Conservation (phyloP, 2,888 invertebrate species). For the Cataglyphis livida region DNA sequence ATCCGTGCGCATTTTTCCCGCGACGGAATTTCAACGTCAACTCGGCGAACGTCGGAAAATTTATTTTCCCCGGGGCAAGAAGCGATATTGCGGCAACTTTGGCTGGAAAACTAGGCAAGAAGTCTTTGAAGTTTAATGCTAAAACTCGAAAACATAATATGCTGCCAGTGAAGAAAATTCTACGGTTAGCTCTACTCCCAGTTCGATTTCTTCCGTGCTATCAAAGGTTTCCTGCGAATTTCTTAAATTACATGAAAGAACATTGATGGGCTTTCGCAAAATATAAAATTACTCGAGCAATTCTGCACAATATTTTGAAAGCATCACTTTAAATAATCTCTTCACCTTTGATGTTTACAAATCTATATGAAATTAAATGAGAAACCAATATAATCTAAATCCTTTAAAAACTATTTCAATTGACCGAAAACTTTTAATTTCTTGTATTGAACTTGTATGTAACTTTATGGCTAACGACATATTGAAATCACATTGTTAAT, state of each 20-base stretch:
- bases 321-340: not conserved
- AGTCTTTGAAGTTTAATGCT: slow-evolving; percentile 55
- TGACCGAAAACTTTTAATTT: not conserved
- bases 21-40: slow-evolving; percentile 22
- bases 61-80: slow-evolving; percentile 44
- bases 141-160: slow-evolving; percentile 55
- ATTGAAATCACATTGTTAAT: not conserved
- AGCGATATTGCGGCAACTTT: slow-evolving; percentile 47
- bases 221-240: slow-evolving; percentile 22
- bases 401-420: not conserved
- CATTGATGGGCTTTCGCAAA: not conserved
- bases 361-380: not conserved
- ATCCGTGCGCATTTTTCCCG: slow-evolving; percentile 22
- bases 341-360: not conserved
- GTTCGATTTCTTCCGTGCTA: slow-evolving; percentile 26
- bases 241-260: slow-evolving; percentile 35
- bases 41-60: slow-evolving; percentile 36
- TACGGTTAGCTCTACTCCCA: slow-evolving; percentile 41
- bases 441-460: not conserved
- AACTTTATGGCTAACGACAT: not conserved
- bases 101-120: slow-evolving; percentile 33
- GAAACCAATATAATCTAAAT: not conserved
- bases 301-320: not conserved
- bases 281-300: not conserved
- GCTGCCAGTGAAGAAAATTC: slow-evolving; percentile 48